Base-by-base conservation (phyloP, 1,140 invertebrate species). In the Danaus plexippus region DNA sequence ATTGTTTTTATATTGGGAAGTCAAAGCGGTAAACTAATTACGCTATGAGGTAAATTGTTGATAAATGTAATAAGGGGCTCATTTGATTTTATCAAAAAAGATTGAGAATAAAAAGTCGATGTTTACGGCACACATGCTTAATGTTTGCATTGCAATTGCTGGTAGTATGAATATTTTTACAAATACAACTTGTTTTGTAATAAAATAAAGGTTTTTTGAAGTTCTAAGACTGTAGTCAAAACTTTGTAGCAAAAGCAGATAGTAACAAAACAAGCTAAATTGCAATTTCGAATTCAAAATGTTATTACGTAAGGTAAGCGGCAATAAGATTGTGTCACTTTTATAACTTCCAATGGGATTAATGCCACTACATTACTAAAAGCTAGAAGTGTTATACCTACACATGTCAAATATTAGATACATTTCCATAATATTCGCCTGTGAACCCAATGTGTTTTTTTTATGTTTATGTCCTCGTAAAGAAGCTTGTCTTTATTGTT, bases 311-410 rank as follows among this genome's bases (percentile, higher is more conserved):
- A n/a, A n/a, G n/a, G n/a, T n/a, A n/a, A n/a, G n/a, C n/a, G n/a
- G n/a, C n/a, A n/a, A n/a, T n/a, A 32, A 32, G 22, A 32, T 32
- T 32, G 22, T 32, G 22, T 72, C 69, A 66, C 80, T 78, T 84
- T 86, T 86, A 84, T 78, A 79, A 80, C 78, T 85, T 85, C 83
- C 85, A 82, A 85, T 77, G 83, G 83, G 83, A 86, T 32, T 6
- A 86, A 86, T 86, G 83, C 68, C 71, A 68, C 22, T 32, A 67
- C 74, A 69, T 32, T 58, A 62, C 65, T 81, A 80, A 81, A 83
- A 83, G 78, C 78, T 80, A 82, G 85, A 87, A 85, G 73, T 87
- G 85, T 82, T 77, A 83, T 80, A 78, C 67, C 52, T 73, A 77
- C 72, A 77, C 78, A 83, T 73, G 70, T 60, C 58, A 63, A 63